These are phyloP conservation scores for Spea hammondii DNA, from an alignment of 2,797 vertebrate genomes.

Conservation along the genomic window DNA sequence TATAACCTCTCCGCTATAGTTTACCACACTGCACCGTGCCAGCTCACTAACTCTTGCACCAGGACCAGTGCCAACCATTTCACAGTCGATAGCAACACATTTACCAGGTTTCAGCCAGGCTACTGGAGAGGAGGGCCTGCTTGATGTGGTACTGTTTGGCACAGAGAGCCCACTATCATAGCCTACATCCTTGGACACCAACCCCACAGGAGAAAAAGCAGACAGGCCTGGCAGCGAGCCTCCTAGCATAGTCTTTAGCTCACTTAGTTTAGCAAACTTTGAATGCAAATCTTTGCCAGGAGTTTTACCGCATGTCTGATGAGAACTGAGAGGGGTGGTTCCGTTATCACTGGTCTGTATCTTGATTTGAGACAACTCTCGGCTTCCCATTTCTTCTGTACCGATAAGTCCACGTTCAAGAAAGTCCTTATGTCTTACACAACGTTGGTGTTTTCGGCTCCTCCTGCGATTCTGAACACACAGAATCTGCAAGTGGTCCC, in stretches of 20 bases:
- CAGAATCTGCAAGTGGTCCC: background rate
- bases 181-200: background rate
- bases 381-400: background rate
- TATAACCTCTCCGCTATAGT: slow-evolving; percentile 79
- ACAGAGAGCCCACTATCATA: slow-evolving; percentile 70
- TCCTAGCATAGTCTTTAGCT: background rate
- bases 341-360: too few relatives aligned
- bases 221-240: background rate
- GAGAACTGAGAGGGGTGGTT: background rate
- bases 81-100: slow-evolving; percentile 89
- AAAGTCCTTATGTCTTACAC: slow-evolving; percentile 60
- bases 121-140: slow-evolving; percentile 61
- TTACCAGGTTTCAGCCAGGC: slow-evolving; percentile 42
- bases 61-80: slow-evolving; percentile 95
- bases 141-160: slow-evolving; percentile 63
- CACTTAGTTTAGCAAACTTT: slow-evolving; percentile 41
- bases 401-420: slow-evolving; percentile 59
- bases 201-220: background rate
- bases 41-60: slow-evolving; percentile 77
- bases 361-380: background rate
- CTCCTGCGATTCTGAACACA: slow-evolving; percentile 48
- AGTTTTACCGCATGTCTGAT: background rate
- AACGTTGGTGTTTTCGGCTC: slow-evolving; percentile 67
- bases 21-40: slow-evolving; percentile 87
- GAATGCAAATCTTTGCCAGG: background rate